Conservation (phyloP, 2,888 invertebrate species). For the Orthosia incerta region DNA sequence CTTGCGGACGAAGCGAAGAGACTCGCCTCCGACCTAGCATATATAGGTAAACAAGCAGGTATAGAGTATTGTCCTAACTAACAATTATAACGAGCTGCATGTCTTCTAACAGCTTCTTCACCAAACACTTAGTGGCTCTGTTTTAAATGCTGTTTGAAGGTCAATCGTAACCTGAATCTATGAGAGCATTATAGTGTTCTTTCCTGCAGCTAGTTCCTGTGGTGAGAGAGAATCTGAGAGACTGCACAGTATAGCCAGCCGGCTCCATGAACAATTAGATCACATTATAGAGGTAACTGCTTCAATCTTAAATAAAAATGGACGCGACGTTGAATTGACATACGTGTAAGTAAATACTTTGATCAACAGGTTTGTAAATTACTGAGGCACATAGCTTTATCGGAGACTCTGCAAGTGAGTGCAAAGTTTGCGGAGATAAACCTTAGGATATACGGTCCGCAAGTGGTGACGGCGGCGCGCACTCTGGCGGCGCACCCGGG, state of each 20-base stretch:
- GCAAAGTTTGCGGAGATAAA: constrained; percentile 99
- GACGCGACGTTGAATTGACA: constrained; percentile 2
- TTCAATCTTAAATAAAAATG: constrained; percentile 15
- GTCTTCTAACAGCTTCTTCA: constrained; percentile 14
- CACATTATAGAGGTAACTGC: constrained; percentile 98
- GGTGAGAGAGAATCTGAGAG: constrained; percentile 94
- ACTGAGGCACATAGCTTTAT: constrained; percentile 98
- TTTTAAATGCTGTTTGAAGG: not conserved
- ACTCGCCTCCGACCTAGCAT: constrained; percentile 87
- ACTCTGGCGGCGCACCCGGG: constrained; percentile 97
- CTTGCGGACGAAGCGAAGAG: constrained; percentile 87
- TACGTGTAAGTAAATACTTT: constrained; percentile 27
- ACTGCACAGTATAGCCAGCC: constrained; percentile 97
- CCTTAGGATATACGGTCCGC: constrained; percentile 98
- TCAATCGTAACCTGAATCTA: constrained; percentile 8
- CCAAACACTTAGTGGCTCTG: constrained; percentile 34
- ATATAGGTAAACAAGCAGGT: constrained; percentile 87
- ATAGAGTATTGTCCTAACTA: constrained; percentile 80
- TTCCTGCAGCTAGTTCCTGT: constrained; percentile 89
- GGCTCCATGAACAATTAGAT: constrained; percentile 99
- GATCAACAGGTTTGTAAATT: constrained; percentile 96
- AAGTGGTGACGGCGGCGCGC: constrained; percentile 98
- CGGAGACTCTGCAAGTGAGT: constrained; percentile 98
- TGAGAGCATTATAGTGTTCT: constrained; percentile 23
- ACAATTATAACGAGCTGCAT: constrained; percentile 72